Conservation (phyloP, 2,888 invertebrate genomes). For the Aquatica leii region DNA sequence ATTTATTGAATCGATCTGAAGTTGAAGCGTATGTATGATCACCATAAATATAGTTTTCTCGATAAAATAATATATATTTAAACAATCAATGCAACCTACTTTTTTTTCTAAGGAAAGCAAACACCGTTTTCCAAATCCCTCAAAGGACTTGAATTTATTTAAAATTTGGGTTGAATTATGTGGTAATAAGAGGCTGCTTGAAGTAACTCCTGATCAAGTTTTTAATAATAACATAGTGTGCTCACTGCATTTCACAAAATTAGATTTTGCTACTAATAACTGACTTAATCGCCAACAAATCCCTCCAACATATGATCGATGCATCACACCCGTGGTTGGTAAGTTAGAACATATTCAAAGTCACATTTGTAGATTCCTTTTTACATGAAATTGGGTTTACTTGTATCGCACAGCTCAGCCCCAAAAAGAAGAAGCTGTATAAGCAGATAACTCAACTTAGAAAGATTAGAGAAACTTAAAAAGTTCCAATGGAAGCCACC, state of each 20-base stretch:
- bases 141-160: not conserved
- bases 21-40: constrained; percentile 2
- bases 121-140: not conserved
- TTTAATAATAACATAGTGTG: not conserved
- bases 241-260: not conserved
- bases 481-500: no score
- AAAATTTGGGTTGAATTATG: not conserved
- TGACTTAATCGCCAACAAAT: not conserved
- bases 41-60: not conserved
- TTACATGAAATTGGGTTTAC: no score
- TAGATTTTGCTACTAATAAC: not conserved
- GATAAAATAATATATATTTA: constrained; percentile 1
- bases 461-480: no score
- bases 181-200: not conserved
- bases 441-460: no score
- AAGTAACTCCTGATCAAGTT: not conserved
- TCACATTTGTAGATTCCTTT: no score
- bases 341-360: no score
- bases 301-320: not conserved
- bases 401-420: no score
- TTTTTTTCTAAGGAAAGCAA: not conserved
- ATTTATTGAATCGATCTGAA: constrained; percentile 3
- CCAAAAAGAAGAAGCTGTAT: no score
- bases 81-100: constrained; percentile 1
- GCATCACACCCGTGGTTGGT: no score